phyloP scores from a whole-genome alignment of 1,140 invertebrate genomes.

The Lutraria rhynchaena region DNA sequence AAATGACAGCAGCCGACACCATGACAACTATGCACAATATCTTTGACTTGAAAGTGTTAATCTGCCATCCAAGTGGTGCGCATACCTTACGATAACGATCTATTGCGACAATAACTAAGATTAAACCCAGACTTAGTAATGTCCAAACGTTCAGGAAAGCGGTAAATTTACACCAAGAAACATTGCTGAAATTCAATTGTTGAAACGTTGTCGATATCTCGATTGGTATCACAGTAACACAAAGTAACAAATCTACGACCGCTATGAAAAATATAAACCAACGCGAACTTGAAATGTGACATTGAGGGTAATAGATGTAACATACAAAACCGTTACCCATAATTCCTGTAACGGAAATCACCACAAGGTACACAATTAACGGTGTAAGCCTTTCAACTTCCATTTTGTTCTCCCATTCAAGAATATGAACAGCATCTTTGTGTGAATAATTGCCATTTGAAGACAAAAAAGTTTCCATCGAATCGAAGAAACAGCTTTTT shows the following conservation, averaged over 20 bases:
- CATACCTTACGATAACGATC: conserved; percentile 44
- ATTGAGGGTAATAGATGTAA: conserved; percentile 42
- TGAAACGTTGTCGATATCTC: conserved; percentile 16
- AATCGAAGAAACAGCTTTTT: too few relatives aligned
- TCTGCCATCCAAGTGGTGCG: conserved; percentile 25
- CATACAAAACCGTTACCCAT: conserved; percentile 52
- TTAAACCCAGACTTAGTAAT: background rate
- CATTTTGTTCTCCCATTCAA: conserved; percentile 17
- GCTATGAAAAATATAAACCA: conserved; percentile 38
- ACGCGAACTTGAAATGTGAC: background rate
- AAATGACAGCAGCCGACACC: background rate
- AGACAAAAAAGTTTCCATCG: too few relatives aligned
- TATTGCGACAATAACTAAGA: background rate
- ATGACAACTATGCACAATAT: background rate
- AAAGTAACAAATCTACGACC: conserved; percentile 22
- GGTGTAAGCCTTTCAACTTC: conserved; percentile 22
- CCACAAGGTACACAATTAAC: conserved; percentile 21
- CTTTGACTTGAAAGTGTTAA: background rate
- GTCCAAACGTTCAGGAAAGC: conserved; percentile 24
- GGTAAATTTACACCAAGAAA: conserved; percentile 10
- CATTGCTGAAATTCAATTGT: conserved; percentile 23
- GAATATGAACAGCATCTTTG: background rate
- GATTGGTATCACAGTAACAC: conserved; percentile 2
- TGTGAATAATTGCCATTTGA: too few relatives aligned
- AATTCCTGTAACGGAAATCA: conserved; percentile 33